phyloP scores from a whole-genome alignment of 1,140 invertebrate genomes.

The Saccostrea cuccullata region DNA sequence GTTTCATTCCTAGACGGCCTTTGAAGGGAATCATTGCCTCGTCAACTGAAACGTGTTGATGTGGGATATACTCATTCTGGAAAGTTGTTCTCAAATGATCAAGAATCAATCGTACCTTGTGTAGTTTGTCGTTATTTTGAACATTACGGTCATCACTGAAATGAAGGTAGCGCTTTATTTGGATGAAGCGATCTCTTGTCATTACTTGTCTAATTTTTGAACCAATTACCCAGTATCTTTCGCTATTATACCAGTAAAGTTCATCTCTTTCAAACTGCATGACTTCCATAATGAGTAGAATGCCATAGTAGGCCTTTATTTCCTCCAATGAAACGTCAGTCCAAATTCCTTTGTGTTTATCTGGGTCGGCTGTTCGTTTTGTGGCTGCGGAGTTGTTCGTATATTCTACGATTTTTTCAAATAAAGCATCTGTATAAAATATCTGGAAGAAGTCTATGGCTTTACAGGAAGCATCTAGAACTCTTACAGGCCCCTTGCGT shows the following conservation, averaged over 20 bases:
- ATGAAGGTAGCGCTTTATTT: conserved; percentile 46
- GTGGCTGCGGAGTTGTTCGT: conserved; percentile 5
- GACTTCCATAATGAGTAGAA: conserved; percentile 47
- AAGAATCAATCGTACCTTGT: conserved; percentile 44
- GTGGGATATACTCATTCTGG: conserved; percentile 32
- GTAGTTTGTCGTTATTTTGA: conserved; percentile 40
- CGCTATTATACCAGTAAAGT: conserved; percentile 44
- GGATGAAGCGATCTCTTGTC: conserved; percentile 40
- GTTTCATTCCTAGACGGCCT: no score
- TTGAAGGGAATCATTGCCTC: conserved; percentile 62
- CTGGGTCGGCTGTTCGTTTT: not conserved
- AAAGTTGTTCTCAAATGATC: conserved; percentile 38
- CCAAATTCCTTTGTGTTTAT: conserved; percentile 47
- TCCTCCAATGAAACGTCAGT: conserved; percentile 37
- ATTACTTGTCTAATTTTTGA: conserved; percentile 43
- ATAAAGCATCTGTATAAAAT: not conserved
- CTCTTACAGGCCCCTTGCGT: no score
- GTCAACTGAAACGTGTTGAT: conserved; percentile 54
- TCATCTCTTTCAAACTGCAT: conserved; percentile 51
- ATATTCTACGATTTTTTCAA: not conserved
- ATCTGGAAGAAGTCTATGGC: not conserved
- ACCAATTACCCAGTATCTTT: not conserved
- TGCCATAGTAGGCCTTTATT: conserved; percentile 49
- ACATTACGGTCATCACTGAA: conserved; percentile 23
- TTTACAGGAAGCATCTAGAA: no score